Conservation (phyloP, 1,140 invertebrate genomes). For the Ectropis grisescens region DNA sequence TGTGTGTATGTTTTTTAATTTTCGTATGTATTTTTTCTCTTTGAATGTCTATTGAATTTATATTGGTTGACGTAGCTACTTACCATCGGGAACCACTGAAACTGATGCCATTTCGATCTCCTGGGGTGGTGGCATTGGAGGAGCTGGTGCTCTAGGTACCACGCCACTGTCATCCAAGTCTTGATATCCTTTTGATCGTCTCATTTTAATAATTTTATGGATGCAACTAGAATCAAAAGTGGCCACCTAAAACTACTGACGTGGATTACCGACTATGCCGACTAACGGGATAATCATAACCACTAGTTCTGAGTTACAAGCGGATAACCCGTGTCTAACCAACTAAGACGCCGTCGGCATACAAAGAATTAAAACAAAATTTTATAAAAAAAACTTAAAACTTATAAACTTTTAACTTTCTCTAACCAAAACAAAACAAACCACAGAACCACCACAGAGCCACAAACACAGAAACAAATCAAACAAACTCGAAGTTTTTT, state of each 20-base stretch:
- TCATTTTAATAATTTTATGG: constrained; percentile 22
- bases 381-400: too few relatives aligned
- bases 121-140: constrained; percentile 56
- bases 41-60: too few relatives aligned
- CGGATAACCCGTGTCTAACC: background rate
- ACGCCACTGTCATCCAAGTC: constrained; percentile 57
- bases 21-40: too few relatives aligned
- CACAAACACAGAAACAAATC: too few relatives aligned
- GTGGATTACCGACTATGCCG: constrained; percentile 23
- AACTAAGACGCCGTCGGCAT: too few relatives aligned
- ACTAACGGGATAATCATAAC: constrained; percentile 33
- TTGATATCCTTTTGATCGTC: constrained; percentile 63
- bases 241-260: constrained; percentile 35
- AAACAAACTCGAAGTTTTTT: too few relatives aligned
- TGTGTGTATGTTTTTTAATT: too few relatives aligned
- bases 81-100: constrained; percentile 86
- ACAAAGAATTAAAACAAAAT: too few relatives aligned
- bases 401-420: too few relatives aligned
- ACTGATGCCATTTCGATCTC: constrained; percentile 86
- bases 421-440: too few relatives aligned
- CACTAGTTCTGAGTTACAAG: background rate
- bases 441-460: too few relatives aligned
- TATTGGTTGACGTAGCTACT: too few relatives aligned
- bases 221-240: constrained; percentile 5
- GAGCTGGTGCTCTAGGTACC: constrained; percentile 23